phyloP scores from a whole-genome alignment of 2,797 vertebrate species.

The Menidia menidia region DNA sequence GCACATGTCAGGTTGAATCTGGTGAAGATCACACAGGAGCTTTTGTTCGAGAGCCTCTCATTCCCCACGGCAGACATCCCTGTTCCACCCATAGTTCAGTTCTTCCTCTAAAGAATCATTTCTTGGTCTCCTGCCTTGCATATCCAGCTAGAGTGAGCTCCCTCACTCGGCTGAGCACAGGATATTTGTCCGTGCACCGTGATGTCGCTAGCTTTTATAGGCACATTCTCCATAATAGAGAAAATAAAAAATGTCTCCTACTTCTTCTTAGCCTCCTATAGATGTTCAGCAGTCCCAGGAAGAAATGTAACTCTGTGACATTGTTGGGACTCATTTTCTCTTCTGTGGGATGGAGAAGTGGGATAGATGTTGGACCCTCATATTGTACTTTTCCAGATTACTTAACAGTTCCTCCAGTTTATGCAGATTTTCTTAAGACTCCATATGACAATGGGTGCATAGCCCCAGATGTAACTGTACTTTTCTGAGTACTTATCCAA shows the following conservation, averaged over 20 bases:
- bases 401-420: no score
- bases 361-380: no score
- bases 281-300: no score
- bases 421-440: no score
- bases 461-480: no score
- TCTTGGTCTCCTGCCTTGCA: background rate
- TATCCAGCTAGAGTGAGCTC: background rate
- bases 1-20: slow-evolving; percentile 2
- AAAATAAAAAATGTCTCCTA: background rate
- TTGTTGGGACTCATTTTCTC: no score
- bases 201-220: background rate
- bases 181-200: no score
- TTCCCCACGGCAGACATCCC: background rate
- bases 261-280: background rate
- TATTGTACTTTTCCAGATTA: no score
- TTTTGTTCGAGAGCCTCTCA: background rate
- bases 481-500: no score
- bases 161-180: background rate
- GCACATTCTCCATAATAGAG: background rate
- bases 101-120: slow-evolving; percentile 1
- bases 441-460: no score
- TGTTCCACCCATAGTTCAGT: background rate
- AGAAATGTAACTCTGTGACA: no score
- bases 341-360: no score
- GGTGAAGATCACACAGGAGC: background rate